Evolutionary conservation across 2,888 invertebrate genomes (phyloP), one percentile per base, ranked within the genome.

Genomic region (Acronicta alni): DNA sequence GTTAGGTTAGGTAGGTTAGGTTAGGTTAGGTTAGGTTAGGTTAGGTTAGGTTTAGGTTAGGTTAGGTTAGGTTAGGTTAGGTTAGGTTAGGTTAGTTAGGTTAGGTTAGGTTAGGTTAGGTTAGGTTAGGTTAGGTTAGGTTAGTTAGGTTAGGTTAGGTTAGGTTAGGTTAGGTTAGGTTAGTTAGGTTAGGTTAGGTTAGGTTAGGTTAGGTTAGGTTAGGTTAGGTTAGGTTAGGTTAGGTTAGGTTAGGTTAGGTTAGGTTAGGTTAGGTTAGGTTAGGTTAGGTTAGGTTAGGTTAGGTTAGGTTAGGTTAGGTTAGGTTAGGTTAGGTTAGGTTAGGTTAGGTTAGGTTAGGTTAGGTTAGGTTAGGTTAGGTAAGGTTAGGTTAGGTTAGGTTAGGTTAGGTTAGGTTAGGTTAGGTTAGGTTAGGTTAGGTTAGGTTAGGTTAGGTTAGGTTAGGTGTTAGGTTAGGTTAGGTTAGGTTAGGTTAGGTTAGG

Each of bases 71-170:
- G 62, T 60, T 69, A 64, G 64, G 64, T 61, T 64, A 61, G 63
- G 63, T 66, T 63, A 64, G 67, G 70, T 66, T 66, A 63, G 65
- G 72, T 66, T 66, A 68, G 66, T 64, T 66, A 58, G 66, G 70
- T 70, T 70, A 70, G 70, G 70, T 70, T 70, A 70, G 67, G 70
- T 70, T 70, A 60, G 65, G 69, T 66, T 67, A 57, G 64, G 70
- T 64, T 70, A 61, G 67, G 65, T 66, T 66, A 62, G 65, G 69
- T n/a, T n/a, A n/a, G n/a, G n/a, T n/a, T n/a, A n/a, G n/a, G n/a
- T n/a, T n/a, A n/a, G n/a, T 65, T 59, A 59, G 59, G 59, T 65
- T 64, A 58, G 63, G 62, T 61, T 60, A 61, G 60, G 58, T 61
- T 66, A 65, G 65, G 66, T 61, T 61, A 61, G 55, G 61, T 56